Evolutionary conservation across 2,797 vertebrate genomes (phyloP).

Genomic region (Allobates femoralis): DNA sequence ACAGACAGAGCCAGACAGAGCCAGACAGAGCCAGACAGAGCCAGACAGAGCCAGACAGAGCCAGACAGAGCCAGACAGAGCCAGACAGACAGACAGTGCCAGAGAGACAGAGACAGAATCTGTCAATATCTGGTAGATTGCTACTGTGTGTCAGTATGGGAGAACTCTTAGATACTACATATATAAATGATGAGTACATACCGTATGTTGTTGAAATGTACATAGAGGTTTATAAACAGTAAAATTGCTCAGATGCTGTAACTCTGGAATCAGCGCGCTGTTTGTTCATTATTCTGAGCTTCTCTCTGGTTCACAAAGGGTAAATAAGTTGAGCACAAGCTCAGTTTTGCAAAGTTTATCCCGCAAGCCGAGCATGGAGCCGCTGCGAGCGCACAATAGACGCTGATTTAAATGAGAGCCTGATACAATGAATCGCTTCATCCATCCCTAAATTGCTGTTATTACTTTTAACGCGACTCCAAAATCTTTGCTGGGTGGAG

Average conservation of each 20-base stretch:
- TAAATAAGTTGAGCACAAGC: not conserved
- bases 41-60: no score
- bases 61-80: no score
- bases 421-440: constrained; percentile 4
- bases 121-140: not conserved
- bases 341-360: constrained; percentile 3
- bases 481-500: not conserved
- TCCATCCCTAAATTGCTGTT: constrained; percentile 15
- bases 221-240: no score
- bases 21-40: no score
- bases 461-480: constrained; percentile 32
- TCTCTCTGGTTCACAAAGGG: constrained; percentile 9
- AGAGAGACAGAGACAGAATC: no score
- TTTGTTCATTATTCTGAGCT: not conserved
- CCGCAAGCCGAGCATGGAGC: not conserved
- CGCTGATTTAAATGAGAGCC: constrained; percentile 37
- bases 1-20: no score
- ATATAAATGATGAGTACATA: no score
- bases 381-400: constrained; percentile 22
- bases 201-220: no score
- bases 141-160: no score
- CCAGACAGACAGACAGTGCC: no score
- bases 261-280: not conserved
- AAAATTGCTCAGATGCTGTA: no score
- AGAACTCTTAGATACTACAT: no score